phyloP scores from a whole-genome alignment of 2,888 invertebrate genomes.

The Pristionchus entomophagus region DNA sequence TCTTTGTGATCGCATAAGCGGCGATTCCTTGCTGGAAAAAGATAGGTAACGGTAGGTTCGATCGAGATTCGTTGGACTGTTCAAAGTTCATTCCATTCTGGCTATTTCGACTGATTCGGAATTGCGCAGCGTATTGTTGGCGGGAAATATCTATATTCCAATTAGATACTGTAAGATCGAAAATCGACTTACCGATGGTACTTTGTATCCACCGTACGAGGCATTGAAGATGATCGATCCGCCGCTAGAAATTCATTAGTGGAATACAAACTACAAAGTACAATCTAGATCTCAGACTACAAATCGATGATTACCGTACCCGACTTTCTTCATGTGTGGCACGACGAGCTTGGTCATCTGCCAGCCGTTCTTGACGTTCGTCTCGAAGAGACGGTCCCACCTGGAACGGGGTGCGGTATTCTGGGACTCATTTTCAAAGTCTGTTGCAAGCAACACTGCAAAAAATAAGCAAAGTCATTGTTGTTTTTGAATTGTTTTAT shows the following conservation, averaged over 20 bases:
- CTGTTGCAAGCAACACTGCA: too few relatives aligned
- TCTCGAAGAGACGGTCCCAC: constrained; percentile 95
- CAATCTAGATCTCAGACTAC: not conserved
- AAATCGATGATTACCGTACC: constrained; percentile 70
- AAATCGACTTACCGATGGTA: constrained; percentile 86
- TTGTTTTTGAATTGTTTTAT: too few relatives aligned
- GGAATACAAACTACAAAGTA: not conserved
- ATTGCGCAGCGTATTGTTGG: too few relatives aligned
- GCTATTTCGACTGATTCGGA: too few relatives aligned
- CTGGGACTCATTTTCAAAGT: too few relatives aligned
- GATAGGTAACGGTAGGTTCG: not conserved
- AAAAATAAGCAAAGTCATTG: too few relatives aligned
- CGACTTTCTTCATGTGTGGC: constrained; percentile 85
- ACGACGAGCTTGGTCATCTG: constrained; percentile 89
- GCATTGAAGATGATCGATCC: constrained; percentile 72
- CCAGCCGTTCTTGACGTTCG: constrained; percentile 92
- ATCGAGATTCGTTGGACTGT: not conserved
- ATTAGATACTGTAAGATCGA: too few relatives aligned
- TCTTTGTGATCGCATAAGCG: constrained; percentile 93
- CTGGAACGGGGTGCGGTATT: constrained; percentile 2
- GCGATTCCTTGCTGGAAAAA: constrained; percentile 81
- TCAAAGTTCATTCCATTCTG: too few relatives aligned
- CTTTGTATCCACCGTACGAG: constrained; percentile 69
- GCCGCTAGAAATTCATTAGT: constrained; percentile 43
- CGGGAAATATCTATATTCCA: too few relatives aligned